phyloP scores from a whole-genome alignment of 2,113 vertebrate species.

The Hippopotamus amphibius region DNA sequence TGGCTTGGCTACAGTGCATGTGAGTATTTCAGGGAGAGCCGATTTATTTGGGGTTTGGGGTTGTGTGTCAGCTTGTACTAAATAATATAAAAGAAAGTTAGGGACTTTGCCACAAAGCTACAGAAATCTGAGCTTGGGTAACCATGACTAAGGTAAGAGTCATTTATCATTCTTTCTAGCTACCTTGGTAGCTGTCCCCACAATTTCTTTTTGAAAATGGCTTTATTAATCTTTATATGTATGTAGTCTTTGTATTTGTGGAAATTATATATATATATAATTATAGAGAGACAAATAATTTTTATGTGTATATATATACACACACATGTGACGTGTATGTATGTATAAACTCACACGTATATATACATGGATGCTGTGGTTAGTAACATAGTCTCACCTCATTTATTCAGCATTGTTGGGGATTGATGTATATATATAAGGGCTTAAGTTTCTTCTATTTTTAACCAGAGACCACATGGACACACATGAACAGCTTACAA shows the following conservation, averaged over 20 bases:
- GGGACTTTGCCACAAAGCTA: neutral
- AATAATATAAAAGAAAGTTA: neutral
- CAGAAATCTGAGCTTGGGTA: neutral
- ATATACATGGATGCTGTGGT: neutral
- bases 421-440: neutral
- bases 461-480: neutral
- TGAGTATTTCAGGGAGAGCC: slow-evolving; percentile 81
- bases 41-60: neutral
- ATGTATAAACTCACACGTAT: neutral
- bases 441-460: neutral
- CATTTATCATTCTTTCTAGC: slow-evolving; percentile 3
- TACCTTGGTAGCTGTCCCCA: neutral
- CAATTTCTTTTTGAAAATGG: slow-evolving; percentile 33
- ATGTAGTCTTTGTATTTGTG: neutral
- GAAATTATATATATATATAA: neutral
- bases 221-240: neutral
- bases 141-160: neutral
- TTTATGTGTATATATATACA: neutral
- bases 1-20: slow-evolving; percentile 93
- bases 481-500: neutral
- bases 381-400: neutral
- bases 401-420: neutral
- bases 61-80: neutral
- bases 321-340: neutral
- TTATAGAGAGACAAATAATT: neutral